Evolutionary conservation across 1,140 invertebrate genomes (phyloP).

Genomic region (Solenopsis fugax): DNA sequence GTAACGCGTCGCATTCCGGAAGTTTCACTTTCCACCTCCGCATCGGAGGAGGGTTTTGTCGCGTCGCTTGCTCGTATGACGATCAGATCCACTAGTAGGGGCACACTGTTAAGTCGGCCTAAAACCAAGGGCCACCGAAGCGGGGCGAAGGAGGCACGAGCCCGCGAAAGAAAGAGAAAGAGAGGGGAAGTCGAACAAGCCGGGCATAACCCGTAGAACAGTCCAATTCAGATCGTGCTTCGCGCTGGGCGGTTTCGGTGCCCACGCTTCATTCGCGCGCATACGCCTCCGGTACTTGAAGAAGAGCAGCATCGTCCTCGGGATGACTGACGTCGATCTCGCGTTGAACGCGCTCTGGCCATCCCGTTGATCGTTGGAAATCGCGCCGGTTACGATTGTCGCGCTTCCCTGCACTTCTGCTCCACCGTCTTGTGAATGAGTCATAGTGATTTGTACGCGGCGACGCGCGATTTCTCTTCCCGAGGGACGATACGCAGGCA

Average conservation of each 20-base stretch:
- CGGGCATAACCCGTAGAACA: slow-evolving; percentile 62
- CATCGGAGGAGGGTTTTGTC: slow-evolving; percentile 14
- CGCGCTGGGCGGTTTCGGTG: slow-evolving; percentile 65
- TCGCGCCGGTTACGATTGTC: not conserved
- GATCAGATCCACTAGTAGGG: slow-evolving; percentile 37
- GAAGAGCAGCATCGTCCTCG: not conserved
- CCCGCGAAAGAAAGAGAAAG: slow-evolving; percentile 58
- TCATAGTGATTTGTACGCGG: slow-evolving; percentile 1
- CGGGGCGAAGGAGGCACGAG: slow-evolving; percentile 13
- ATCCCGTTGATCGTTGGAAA: not conserved
- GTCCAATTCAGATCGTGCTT: slow-evolving; percentile 64
- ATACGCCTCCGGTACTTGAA: slow-evolving; percentile 10
- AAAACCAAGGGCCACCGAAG: slow-evolving; percentile 44
- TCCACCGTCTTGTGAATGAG: slow-evolving; percentile 26
- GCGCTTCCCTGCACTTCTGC: not conserved
- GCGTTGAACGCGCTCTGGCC: not conserved
- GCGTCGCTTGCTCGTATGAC: slow-evolving; percentile 17
- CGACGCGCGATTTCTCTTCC: slow-evolving; percentile 8
- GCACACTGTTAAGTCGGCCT: slow-evolving; percentile 46
- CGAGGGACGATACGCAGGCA: slow-evolving; percentile 13
- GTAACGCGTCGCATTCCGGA: slow-evolving; percentile 34
- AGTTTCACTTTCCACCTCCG: slow-evolving; percentile 32
- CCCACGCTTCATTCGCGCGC: slow-evolving; percentile 50
- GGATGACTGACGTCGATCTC: slow-evolving; percentile 22
- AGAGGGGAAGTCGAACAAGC: slow-evolving; percentile 48